Conservation (phyloP, 1,140 invertebrate genomes). For the Brachystomella parvula region DNA sequence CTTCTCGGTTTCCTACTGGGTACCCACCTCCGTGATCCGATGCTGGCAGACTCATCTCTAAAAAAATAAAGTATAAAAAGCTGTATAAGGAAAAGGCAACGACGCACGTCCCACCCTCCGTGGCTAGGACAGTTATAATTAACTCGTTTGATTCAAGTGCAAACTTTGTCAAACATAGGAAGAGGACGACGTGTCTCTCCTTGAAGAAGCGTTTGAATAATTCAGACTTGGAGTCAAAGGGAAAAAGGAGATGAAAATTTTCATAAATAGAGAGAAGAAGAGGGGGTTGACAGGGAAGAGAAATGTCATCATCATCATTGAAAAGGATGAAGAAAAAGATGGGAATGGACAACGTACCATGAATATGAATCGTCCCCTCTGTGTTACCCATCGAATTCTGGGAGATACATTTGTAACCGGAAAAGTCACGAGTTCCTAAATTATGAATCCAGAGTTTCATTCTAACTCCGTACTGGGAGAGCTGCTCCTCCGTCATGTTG, state of each 20-base stretch:
- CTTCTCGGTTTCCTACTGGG: background rate
- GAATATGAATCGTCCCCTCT: conserved; percentile 74
- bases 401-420: conserved; percentile 83
- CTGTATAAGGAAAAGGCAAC: background rate
- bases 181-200: background rate
- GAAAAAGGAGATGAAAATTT: conserved; percentile 8
- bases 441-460: conserved; percentile 68
- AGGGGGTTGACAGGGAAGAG: background rate
- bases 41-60: conserved; percentile 24
- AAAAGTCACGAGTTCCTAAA: conserved; percentile 63
- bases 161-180: background rate
- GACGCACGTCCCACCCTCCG: background rate
- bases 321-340: background rate
- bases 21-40: conserved; percentile 9
- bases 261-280: background rate
- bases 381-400: conserved; percentile 81
- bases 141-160: background rate
- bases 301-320: background rate
- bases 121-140: background rate
- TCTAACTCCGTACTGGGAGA: conserved; percentile 66
- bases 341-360: conserved; percentile 52
- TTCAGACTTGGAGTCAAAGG: background rate
- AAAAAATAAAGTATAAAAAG: background rate
- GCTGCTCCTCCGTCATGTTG: conserved; percentile 61
- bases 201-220: conserved; percentile 1